Evolutionary conservation across 2,888 invertebrate genomes (phyloP), one percentile per base, ranked within the genome.

Genomic region (Tetramorium bicarinatum): DNA sequence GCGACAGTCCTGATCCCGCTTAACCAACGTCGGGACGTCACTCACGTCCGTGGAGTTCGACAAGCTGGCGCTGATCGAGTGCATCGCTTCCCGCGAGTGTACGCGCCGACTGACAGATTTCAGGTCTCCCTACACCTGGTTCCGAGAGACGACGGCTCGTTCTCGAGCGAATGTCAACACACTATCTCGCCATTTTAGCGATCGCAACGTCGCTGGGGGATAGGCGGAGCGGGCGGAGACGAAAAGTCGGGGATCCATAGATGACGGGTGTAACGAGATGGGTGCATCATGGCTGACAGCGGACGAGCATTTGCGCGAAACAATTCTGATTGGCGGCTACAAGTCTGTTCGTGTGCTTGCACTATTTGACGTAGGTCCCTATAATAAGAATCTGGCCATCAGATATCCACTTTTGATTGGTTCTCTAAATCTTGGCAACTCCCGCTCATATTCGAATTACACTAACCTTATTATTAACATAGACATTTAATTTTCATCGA

Each of bases 101-200:
- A 38, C 11, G 25, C 34, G 1, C 66, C 47, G 25, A 44, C 7
- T 21, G 38, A 75, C 11, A 49, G n/a, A 75, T 84, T 74, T 76
- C 0, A 56, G 54, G n/a, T 69, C 69, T 86, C 87, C 85, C 87
- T 90, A 88, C 87, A 86, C 87, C 81, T 81, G 76, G 15, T 82
- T 47, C 29, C 54, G 49, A 54, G 29, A 21, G 21, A 41, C 15
- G 25, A 44, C 0, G 1, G 44, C 18, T 2, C 34, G 34, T 21
- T 13, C 3, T 38, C 15, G 66, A 13, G 11, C 9, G 0, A 47
- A 67, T 47, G 47, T 67, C 66, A 67, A 67, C 66, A 29, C 59
- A 59, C 41, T 59, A 59, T 44, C 44, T 59, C 72, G 72, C 74
- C 74, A 74, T 74, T 74, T 59, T 47, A 47, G n/a, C 29, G 69